Conservation (phyloP, 64 coral and sea anemone species). For the Hydrozoanthus tunicans region DNA sequence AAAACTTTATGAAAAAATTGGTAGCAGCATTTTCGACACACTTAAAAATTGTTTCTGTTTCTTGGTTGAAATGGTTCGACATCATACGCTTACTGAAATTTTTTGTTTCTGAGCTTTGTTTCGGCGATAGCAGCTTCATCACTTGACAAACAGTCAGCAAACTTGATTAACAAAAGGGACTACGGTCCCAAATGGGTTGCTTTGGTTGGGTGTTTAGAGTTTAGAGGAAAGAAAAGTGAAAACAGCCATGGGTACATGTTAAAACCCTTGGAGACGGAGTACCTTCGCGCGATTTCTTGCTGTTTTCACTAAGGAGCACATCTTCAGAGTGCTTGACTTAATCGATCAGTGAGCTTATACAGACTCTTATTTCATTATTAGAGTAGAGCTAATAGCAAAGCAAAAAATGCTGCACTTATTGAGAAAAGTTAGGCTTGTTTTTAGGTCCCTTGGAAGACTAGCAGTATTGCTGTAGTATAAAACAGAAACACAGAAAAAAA, state of each 20-base stretch:
- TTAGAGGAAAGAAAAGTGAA: no score
- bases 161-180: conserved; percentile 34
- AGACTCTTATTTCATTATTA: background rate
- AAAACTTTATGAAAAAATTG: background rate
- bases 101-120: conserved; percentile 1
- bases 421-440: no score
- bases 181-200: background rate
- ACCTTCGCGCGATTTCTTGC: no score
- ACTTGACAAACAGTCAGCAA: conserved; percentile 14
- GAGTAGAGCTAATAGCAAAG: background rate
- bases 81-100: background rate
- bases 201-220: background rate
- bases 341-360: no score
- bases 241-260: no score
- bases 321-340: no score
- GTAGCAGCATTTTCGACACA: background rate
- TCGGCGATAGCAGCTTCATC: background rate
- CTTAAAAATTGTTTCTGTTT: background rate
- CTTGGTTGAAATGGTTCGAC: background rate
- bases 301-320: no score
- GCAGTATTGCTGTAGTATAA: background rate
- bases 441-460: no score
- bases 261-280: no score
- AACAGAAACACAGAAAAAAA: background rate
- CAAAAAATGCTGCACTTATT: no score